Evolutionary conservation across 2,113 vertebrate genomes (phyloP).

Genomic region (Vanacampus margaritifer): DNA sequence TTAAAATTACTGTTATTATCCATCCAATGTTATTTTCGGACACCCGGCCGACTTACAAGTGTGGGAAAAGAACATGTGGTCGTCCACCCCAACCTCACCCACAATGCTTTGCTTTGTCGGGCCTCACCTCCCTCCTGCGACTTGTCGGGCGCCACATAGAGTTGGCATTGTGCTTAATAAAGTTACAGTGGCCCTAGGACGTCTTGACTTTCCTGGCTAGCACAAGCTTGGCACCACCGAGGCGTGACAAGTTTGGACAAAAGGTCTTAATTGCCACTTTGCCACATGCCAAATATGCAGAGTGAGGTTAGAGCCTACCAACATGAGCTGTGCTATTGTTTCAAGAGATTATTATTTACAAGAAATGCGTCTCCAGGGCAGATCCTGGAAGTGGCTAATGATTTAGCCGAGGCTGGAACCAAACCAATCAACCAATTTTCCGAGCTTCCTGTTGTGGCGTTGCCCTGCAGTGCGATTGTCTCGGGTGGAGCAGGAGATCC

Average conservation of each 20-base stretch:
- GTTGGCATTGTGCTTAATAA: conserved; percentile 72
- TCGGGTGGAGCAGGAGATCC: background rate
- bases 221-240: conserved; percentile 35
- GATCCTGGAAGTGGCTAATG: conserved; percentile 52
- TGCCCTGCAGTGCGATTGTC: conserved; percentile 14
- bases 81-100: conserved; percentile 40
- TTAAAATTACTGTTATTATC: conserved; percentile 47
- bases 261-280: conserved; percentile 38
- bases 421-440: conserved; percentile 50
- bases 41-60: conserved; percentile 62
- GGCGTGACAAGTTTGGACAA: conserved; percentile 44
- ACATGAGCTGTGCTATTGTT: conserved; percentile 40
- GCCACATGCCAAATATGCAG: conserved; percentile 29
- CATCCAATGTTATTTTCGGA: conserved; percentile 59
- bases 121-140: conserved; percentile 46
- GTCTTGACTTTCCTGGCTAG: conserved; percentile 56
- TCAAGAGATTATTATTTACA: conserved; percentile 47
- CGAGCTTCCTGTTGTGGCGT: conserved; percentile 31
- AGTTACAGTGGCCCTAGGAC: conserved; percentile 64
- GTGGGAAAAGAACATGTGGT: conserved; percentile 72
- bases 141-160: conserved; percentile 56
- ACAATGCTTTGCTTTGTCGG: conserved; percentile 68
- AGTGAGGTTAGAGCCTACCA: conserved; percentile 23
- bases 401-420: conserved; percentile 47
- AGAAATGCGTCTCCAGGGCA: conserved; percentile 48